A percentile compares a stretch with the other conserved stretches of the same genome.
phyloP scores from a whole-genome alignment of 2,888 invertebrate species.

The Trypoxylon attenuatum region DNA sequence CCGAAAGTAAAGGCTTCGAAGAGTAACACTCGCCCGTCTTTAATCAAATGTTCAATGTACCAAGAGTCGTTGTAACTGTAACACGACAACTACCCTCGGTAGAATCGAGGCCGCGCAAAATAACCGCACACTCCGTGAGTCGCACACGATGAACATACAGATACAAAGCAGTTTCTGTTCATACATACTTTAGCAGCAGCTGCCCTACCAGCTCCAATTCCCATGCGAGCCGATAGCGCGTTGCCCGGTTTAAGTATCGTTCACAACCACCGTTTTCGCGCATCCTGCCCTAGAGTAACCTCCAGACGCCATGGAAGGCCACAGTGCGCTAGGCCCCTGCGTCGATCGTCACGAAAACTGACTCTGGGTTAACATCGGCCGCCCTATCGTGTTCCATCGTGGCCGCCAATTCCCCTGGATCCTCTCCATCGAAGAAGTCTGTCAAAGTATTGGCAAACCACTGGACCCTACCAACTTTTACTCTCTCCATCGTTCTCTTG shows the following conservation, averaged over 20 bases:
- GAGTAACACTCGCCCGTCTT: too few relatives aligned
- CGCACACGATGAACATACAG: constrained; percentile 54
- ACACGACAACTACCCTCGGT: constrained; percentile 37
- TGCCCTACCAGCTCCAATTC: constrained; percentile 69
- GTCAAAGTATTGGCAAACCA: too few relatives aligned
- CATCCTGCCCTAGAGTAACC: constrained; percentile 18
- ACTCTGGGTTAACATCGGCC: too few relatives aligned
- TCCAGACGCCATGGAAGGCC: constrained; percentile 19
- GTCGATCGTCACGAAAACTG: constrained; percentile 2
- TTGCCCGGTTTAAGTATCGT: constrained; percentile 46
- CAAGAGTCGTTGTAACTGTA: constrained; percentile 16
- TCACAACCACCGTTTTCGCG: constrained; percentile 40
- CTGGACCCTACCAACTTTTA: too few relatives aligned
- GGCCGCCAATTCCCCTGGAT: too few relatives aligned
- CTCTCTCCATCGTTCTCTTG: too few relatives aligned
- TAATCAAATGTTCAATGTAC: constrained; percentile 22
- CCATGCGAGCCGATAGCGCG: constrained; percentile 69
- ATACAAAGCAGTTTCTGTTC: constrained; percentile 68
- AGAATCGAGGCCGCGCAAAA: constrained; percentile 40
- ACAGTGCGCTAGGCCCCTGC: constrained; percentile 1
- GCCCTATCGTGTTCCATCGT: too few relatives aligned
- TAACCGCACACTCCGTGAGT: too few relatives aligned
- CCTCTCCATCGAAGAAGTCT: too few relatives aligned
- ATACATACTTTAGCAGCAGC: constrained; percentile 72
- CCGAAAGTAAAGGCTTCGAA: too few relatives aligned